Percentiles rank a stretch among this genome's conserved stretches.
Evolutionary conservation across 2,888 invertebrate species (phyloP).

Genomic region (Anagyrus pseudococci): DNA sequence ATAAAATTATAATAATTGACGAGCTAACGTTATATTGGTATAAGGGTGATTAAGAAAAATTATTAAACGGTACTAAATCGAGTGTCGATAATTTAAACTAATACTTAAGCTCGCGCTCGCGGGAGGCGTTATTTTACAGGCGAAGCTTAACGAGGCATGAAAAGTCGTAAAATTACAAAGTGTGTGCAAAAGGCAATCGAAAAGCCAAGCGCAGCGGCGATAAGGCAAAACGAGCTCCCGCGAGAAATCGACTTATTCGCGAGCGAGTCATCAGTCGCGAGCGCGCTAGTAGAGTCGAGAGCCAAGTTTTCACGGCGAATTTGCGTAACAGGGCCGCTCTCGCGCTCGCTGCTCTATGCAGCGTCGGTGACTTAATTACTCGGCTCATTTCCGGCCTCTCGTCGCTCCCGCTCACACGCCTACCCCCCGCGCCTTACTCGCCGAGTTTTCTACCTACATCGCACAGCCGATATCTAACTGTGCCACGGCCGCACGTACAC

Average conservation of each 20-base stretch:
- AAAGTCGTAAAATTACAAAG: no score
- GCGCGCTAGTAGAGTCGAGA: not conserved
- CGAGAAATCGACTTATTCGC: not conserved
- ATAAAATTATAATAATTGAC: no score
- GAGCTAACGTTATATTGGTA: no score
- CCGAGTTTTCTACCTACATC: no score
- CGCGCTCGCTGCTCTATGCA: not conserved
- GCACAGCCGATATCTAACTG: not conserved
- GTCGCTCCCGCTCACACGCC: conserved; percentile 28
- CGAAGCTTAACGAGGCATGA: no score
- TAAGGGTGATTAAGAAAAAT: no score
- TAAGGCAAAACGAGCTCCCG: not conserved
- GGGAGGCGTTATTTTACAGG: no score
- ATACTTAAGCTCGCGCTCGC: no score
- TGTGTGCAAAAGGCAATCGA: no score
- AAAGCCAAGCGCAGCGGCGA: no score
- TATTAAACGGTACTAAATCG: no score
- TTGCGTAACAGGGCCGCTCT: conserved; percentile 1
- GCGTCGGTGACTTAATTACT: conserved; percentile 28
- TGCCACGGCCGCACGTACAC: conserved; percentile 6
- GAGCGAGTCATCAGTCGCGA: not conserved
- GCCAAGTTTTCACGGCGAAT: conserved; percentile 3
- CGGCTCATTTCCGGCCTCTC: conserved; percentile 29
- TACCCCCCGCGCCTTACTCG: conserved; percentile 8
- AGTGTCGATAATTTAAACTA: no score